These are phyloP conservation scores for Drosophila pegasa DNA, from an alignment of 2,888 invertebrate genomes.

Conservation along the genomic window DNA sequence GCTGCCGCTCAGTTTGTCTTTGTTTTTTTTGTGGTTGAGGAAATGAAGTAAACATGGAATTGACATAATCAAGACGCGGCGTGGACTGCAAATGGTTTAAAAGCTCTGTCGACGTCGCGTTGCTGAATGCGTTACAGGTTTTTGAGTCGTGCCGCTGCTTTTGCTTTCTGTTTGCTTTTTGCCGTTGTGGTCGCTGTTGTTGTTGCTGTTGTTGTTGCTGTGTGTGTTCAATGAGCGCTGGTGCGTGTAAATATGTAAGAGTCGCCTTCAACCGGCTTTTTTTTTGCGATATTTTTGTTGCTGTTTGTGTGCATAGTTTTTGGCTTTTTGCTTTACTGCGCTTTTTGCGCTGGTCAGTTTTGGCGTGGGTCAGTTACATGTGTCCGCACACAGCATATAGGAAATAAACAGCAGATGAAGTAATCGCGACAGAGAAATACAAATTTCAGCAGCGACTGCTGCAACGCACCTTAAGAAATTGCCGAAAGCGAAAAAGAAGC, in stretches of 20 bases:
- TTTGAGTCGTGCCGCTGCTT: conserved; percentile 71
- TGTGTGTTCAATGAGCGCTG: conserved; percentile 78
- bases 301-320: conserved; percentile 29
- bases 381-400: conserved; percentile 56
- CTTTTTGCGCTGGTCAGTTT: conserved; percentile 75
- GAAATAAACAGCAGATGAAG: conserved; percentile 75
- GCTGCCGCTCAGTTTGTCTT: conserved; percentile 5
- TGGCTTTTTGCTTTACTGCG: conserved; percentile 40
- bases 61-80: conserved; percentile 75
- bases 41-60: conserved; percentile 79
- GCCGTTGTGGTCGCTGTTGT: conserved; percentile 23
- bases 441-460: conserved; percentile 44
- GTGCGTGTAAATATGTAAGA: conserved; percentile 81
- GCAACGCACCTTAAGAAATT: conserved; percentile 24
- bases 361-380: conserved; percentile 54
- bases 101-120: conserved; percentile 49
- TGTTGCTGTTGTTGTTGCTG: conserved; percentile 35
- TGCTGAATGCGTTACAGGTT: conserved; percentile 68
- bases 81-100: conserved; percentile 70
- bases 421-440: conserved; percentile 54
- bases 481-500: conserved; percentile 1
- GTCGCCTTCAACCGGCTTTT: conserved; percentile 81
- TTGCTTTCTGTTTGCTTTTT: conserved; percentile 57
- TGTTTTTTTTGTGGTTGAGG: conserved; percentile 56
- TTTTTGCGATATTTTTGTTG: conserved; percentile 59